phyloP scores from a whole-genome alignment of 1,140 invertebrate genomes.

The Hesperophylax magnus region DNA sequence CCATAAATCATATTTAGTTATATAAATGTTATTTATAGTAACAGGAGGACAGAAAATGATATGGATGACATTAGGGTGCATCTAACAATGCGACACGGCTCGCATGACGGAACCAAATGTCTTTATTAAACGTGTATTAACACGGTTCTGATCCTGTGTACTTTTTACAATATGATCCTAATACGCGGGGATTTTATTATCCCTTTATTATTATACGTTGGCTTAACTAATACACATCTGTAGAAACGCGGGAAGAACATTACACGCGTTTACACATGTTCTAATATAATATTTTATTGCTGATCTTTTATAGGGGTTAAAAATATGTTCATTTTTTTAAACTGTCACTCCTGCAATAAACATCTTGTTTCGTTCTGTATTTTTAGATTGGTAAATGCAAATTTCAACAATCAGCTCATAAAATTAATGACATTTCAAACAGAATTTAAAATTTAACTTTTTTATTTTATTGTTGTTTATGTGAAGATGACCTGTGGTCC shows the following conservation, averaged over 20 bases:
- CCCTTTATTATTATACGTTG: conserved; percentile 16
- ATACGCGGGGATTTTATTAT: conserved; percentile 26
- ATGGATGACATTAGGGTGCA: conserved; percentile 49
- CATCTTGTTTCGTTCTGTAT: neutral
- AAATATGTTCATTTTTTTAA: neutral
- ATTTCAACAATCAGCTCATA: too few species aligned
- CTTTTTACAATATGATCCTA: conserved; percentile 37
- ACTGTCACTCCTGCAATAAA: conserved; percentile 18
- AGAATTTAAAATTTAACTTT: too few species aligned
- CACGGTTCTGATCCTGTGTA: conserved; percentile 35
- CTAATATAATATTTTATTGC: neutral
- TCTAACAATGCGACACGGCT: conserved; percentile 43
- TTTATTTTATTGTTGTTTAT: too few species aligned
- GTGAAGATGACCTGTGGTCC: too few species aligned
- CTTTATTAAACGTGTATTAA: conserved; percentile 56
- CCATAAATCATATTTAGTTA: conserved; percentile 42
- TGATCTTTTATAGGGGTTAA: conserved; percentile 9
- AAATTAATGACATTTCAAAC: too few species aligned
- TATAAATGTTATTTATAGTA: conserved; percentile 44
- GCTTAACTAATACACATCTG: conserved; percentile 22
- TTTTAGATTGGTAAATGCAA: too few species aligned
- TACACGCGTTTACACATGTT: conserved; percentile 9
- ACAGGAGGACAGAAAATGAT: conserved; percentile 37
- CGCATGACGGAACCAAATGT: conserved; percentile 48
- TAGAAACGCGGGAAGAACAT: conserved; percentile 20